These are phyloP conservation scores for Rhinogobio ventralis DNA, from an alignment of 2,797 vertebrate genomes.

Conservation along the genomic window DNA sequence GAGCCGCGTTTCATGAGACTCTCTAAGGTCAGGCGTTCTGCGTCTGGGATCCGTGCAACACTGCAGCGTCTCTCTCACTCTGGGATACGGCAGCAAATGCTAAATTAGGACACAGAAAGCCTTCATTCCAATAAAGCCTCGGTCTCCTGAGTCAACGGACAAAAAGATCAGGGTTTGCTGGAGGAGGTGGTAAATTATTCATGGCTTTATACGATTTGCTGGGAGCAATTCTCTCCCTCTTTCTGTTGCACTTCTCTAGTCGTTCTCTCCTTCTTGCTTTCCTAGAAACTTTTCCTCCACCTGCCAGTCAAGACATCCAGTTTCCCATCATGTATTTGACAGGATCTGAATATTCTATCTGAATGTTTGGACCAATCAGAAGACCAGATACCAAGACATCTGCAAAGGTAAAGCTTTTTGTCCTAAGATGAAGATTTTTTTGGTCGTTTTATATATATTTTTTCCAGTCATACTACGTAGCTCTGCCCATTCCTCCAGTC, in stretches of 20 bases:
- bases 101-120: constrained; percentile 71
- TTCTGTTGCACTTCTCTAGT: constrained; percentile 19
- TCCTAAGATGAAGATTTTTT: neutral
- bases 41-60: constrained; percentile 32
- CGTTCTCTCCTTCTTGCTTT: constrained; percentile 24
- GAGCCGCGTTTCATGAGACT: constrained; percentile 61
- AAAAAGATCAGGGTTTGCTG: constrained; percentile 70
- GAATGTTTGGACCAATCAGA: constrained; percentile 8
- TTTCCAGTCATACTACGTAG: neutral
- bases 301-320: constrained; percentile 18
- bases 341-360: constrained; percentile 14
- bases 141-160: constrained; percentile 66
- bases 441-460: too few relatives aligned
- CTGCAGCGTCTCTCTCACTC: constrained; percentile 38
- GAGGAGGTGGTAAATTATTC: constrained; percentile 76
- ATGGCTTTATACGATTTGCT: constrained; percentile 70
- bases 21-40: constrained; percentile 60
- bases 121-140: constrained; percentile 63
- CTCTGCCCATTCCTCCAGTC: neutral
- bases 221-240: constrained; percentile 50
- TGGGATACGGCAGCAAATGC: constrained; percentile 65
- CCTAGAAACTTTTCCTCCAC: constrained; percentile 47
- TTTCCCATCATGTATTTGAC: neutral
- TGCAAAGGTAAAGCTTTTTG: neutral
- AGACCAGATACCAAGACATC: neutral